Evolutionary conservation across 2,797 vertebrate species (phyloP), one percentile per base, ranked within the genome.

Genomic region (Lycodopsis pacificus): DNA sequence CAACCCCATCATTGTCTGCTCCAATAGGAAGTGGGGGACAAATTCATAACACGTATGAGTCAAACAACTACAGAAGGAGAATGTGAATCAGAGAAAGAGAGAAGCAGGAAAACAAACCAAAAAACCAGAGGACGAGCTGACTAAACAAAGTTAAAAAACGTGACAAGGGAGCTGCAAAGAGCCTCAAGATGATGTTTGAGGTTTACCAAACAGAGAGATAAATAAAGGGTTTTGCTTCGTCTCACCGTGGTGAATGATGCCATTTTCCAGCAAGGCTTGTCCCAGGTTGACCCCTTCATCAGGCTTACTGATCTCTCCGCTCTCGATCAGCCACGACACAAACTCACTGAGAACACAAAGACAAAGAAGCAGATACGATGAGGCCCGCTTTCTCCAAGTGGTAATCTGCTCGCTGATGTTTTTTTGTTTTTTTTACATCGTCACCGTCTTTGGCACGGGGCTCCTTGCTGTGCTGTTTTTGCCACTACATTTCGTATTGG

Each of bases 241-340:
- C 96, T 97, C 92, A 99, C 98, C 97, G 1, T 99, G 98, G 92
- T 99, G 98, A 90, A 99, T 99, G 79, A 99, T 99, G 72, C 98
- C 98, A 1, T 99, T 99, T 92, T 99, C 98, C 93, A 99, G 65
- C 40, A 99, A 90, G 8, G 98, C 98, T 89, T 99, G 98, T 88
- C 98, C 98, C 90, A 99, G 86, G 92, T 99, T 99, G 83, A 99
- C 97, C 3, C 98, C 98, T 91, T 99, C 98, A 40, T 99, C 98
- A 0, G 96, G 95, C 89, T 98, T 99, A 92, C 97, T 98, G 95
- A 99, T 99, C 93, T 99, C 98, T 22, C 97, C 97, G 2, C 95
- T 98, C 85, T 99, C 98, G 44, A 97, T 95, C 83, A 99, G 96
- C 98, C 98, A 99, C 5, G 97, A 94, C 2, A 99, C 98, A 85